Evolutionary conservation across 1,140 invertebrate genomes (phyloP), one percentile per base, ranked within the genome.

Genomic region (Drosophila asahinai): DNA sequence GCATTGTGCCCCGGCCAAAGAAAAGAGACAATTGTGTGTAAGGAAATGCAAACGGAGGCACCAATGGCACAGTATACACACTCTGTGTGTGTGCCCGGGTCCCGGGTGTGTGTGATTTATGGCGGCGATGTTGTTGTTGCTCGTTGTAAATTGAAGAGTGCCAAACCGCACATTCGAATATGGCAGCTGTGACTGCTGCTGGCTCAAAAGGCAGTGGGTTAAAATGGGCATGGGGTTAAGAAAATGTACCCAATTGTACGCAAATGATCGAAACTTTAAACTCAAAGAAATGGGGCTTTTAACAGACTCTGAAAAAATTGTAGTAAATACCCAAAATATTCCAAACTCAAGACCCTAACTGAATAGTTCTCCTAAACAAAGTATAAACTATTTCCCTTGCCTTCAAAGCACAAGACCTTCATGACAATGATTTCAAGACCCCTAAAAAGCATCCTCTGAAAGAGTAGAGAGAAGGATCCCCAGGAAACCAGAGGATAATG

Each of bases 11-110:
- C 11, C 81, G 72, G 68, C 70, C 81, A 75, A 81, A 89, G 84
- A 89, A 89, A 89, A 79, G 84, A 90, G 86, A 89, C 84, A 89
- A 89, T 89, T 89, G 84, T 81, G 84, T 90, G 86, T 90, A 89
- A 89, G 86, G 89, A 86, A 90, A 83, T 90, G 86, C 86, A 84
- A 81, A 74, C 77, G 48, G 67, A 71, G 47, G 19, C 54, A 49
- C 64, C 55, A 48, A 67, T 40, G 11, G 51, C 54, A 42, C 9
- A 33, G 33, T 52, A 51, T 61, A 49, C 22, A 27, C 25, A 51
- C 12, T 6, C 14, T 62, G 33, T 62, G 27, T 66, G 54, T 25
- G 45, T 64, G 48, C 71, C 43, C 78, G 68, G 72, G 58, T 40
- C 71, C 43, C 78, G 68, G 72, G 58, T 67, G 45, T 55, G 64